Evolutionary conservation across 2,888 invertebrate genomes (phyloP).

Genomic region (Ornithoptera priamus): DNA sequence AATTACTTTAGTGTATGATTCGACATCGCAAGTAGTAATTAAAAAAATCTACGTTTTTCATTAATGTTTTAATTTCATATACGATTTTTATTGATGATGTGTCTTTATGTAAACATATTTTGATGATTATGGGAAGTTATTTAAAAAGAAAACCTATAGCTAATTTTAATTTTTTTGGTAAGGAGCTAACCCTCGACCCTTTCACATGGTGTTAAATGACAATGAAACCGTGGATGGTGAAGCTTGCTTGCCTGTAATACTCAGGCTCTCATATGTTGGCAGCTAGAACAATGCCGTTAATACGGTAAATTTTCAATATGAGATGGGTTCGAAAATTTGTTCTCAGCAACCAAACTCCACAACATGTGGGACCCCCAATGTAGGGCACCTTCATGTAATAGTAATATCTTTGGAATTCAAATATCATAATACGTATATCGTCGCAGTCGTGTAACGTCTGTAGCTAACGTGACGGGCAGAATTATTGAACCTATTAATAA

Average conservation of each 20-base stretch:
- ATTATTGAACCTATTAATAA: slow-evolving; percentile 71
- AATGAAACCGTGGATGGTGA: too few species aligned
- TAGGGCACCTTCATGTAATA: neutral
- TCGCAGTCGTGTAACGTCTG: slow-evolving; percentile 33
- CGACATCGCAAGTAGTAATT: neutral
- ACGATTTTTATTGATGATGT: neutral
- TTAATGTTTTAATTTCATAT: too few species aligned
- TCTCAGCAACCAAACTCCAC: too few species aligned
- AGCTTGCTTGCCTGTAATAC: too few species aligned
- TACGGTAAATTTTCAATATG: too few species aligned
- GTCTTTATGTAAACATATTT: neutral
- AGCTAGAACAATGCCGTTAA: too few species aligned
- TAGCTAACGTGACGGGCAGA: slow-evolving; percentile 55
- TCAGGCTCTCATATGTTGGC: too few species aligned
- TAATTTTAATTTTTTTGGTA: neutral
- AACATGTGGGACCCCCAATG: too few species aligned
- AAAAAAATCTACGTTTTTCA: too few species aligned
- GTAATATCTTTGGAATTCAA: neutral
- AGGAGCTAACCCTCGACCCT: neutral
- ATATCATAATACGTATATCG: slow-evolving; percentile 6
- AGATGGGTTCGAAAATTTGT: too few species aligned
- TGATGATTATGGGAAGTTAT: neutral
- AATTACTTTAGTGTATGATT: slow-evolving; percentile 10
- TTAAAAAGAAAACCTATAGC: neutral
- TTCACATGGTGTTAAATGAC: too few species aligned